phyloP scores from a whole-genome alignment of 1,140 invertebrate genomes.

The Eciton burchellii region DNA sequence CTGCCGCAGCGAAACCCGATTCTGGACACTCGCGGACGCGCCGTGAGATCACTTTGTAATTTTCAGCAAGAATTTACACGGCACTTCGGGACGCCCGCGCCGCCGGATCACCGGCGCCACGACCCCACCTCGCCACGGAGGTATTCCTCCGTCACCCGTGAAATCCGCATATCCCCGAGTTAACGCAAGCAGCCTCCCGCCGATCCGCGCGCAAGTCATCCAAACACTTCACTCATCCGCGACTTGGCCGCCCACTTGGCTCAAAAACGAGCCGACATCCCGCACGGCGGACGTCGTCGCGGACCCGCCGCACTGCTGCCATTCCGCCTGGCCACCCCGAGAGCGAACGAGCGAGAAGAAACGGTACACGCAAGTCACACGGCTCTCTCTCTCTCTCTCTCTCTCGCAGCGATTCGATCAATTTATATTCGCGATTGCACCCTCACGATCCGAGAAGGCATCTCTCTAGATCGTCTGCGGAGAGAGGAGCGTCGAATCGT shows the following conservation, averaged over 20 bases:
- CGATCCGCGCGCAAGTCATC: constrained; percentile 41
- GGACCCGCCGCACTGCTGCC: constrained; percentile 48
- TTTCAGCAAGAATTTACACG: constrained; percentile 59
- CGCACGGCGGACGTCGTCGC: constrained; percentile 27
- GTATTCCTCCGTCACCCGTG: constrained; percentile 36
- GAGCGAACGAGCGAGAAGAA: constrained; percentile 30
- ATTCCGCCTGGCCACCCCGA: constrained; percentile 37
- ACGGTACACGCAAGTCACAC: constrained; percentile 11
- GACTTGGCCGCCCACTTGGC: constrained; percentile 41
- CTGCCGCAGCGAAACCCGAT: constrained; percentile 14
- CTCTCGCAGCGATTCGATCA: not conserved
- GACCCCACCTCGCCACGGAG: constrained; percentile 36
- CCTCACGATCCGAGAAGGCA: not conserved
- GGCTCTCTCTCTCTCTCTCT: not conserved
- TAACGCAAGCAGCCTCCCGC: constrained; percentile 39
- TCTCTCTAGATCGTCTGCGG: constrained; percentile 3
- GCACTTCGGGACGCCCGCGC: constrained; percentile 48
- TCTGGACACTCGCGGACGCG: constrained; percentile 8
- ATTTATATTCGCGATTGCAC: constrained; percentile 10
- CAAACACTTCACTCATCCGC: constrained; percentile 51
- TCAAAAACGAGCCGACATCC: constrained; percentile 50
- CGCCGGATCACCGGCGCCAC: constrained; percentile 31
- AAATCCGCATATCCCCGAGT: constrained; percentile 48
- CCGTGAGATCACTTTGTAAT: constrained; percentile 53
- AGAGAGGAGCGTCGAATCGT: not conserved